Evolutionary conservation across 2,888 invertebrate genomes (phyloP), one percentile per base, ranked within the genome.

Genomic region (Tenthredo amoena): DNA sequence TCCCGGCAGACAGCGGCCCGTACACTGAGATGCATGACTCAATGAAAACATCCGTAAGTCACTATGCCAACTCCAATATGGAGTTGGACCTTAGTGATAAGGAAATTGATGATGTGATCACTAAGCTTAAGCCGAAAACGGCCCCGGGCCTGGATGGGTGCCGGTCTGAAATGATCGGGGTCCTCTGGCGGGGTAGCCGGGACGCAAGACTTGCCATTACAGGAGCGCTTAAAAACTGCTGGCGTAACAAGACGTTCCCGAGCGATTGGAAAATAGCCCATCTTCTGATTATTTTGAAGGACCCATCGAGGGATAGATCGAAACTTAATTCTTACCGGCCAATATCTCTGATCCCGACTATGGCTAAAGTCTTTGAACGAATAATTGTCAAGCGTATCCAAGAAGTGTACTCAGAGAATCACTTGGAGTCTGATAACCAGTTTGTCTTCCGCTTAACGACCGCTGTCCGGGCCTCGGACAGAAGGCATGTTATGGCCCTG

Each of bases 351-450:
- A 88, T 92, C 0, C 86, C 91, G 0, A 86, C 90, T 0, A 58
- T 92, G 6, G 91, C 91, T 0, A 92, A 92, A 26, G 37, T 92
- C 0, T 62, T 91, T 0, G 91, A 92, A 18, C 86, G 89, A 0
- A 85, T 90, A 0, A 85, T 92, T 0, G 2, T 91, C 0, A 0
- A 0, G 0, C 87, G 90, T 18, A 89, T 91, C 0, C 88, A 90
- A 0, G n/a, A n/a, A n/a, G n/a, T n/a, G n/a, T n/a, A n/a, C n/a
- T n/a, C n/a, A n/a, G n/a, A n/a, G n/a, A n/a, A n/a, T n/a, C n/a
- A n/a, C n/a, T 12, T 1, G 1, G 7, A 65, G 18, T 85, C 87
- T 15, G 26, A 74, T 0, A 4, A n/a, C n/a, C 12, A 15, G 15
- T 0, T 4, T 0, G 47, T 15, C 47, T 15, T 47, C 2, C 12